phyloP scores from a whole-genome alignment of 2,113 vertebrate genomes.

The Sphyrna mokarran region DNA sequence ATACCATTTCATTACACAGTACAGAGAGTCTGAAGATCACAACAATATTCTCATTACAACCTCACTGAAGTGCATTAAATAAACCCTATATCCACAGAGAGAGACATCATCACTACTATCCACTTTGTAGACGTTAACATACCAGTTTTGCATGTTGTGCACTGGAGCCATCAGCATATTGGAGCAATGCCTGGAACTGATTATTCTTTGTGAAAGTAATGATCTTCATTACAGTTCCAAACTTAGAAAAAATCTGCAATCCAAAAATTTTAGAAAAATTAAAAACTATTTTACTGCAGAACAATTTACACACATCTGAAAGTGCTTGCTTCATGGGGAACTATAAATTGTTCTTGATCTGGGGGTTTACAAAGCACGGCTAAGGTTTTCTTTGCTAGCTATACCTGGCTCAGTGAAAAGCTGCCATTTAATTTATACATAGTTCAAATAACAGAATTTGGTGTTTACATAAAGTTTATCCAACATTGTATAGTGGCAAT shows the following conservation, averaged over 20 bases:
- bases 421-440: neutral
- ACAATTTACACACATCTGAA: neutral
- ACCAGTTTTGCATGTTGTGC: conserved; percentile 91
- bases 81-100: neutral
- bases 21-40: neutral
- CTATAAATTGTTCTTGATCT: neutral
- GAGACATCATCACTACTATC: neutral
- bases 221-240: conserved; percentile 86
- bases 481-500: neutral
- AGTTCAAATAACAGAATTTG: neutral
- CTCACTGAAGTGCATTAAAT: neutral
- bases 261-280: neutral
- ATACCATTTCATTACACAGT: neutral
- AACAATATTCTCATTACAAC: neutral
- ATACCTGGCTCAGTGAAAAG: neutral
- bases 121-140: conserved; percentile 40
- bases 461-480: neutral
- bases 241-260: conserved; percentile 87
- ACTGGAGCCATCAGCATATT: conserved; percentile 76
- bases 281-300: neutral
- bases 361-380: neutral
- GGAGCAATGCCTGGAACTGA: conserved; percentile 87
- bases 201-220: conserved; percentile 97
- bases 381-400: neutral
- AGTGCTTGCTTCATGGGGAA: neutral